phyloP scores from a whole-genome alignment of 2,113 vertebrate genomes.

The Actenoides hombroni region DNA sequence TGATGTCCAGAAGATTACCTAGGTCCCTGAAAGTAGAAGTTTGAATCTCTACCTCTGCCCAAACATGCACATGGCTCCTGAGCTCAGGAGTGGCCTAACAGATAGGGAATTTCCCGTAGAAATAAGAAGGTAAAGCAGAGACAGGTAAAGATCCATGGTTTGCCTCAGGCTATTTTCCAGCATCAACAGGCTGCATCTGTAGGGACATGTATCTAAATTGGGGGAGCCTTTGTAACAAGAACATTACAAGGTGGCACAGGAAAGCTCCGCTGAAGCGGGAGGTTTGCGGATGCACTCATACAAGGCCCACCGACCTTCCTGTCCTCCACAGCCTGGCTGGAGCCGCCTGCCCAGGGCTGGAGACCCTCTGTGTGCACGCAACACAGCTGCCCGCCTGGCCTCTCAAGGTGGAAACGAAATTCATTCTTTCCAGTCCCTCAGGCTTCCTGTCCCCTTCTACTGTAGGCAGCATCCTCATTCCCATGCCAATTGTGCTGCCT shows the following conservation, averaged over 20 bases:
- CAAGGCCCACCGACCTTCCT: accelerated
- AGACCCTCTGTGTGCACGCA: background rate
- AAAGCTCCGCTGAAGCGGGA: background rate
- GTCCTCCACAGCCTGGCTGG: background rate
- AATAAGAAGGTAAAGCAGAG: background rate
- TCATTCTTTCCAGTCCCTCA: accelerated
- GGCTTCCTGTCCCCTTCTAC: background rate
- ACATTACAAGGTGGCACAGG: background rate
- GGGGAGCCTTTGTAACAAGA: background rate
- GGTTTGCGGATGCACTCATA: background rate
- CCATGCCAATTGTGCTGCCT: background rate
- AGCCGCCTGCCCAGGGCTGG: background rate
- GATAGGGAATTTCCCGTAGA: constrained; percentile 16
- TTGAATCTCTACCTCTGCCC: background rate
- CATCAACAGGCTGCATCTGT: background rate
- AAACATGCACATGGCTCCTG: background rate
- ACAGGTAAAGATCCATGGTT: background rate
- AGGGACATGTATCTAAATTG: background rate
- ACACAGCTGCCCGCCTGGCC: too few species aligned
- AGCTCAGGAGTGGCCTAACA: constrained; percentile 8
- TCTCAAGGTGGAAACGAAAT: background rate
- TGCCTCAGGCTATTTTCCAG: constrained; percentile 5
- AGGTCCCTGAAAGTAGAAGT: background rate
- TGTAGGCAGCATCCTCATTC: background rate
- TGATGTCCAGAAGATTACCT: background rate